Evolutionary conservation across 2,888 invertebrate genomes (phyloP), one percentile per base, ranked within the genome.

Genomic region (Tetropium fuscum): DNA sequence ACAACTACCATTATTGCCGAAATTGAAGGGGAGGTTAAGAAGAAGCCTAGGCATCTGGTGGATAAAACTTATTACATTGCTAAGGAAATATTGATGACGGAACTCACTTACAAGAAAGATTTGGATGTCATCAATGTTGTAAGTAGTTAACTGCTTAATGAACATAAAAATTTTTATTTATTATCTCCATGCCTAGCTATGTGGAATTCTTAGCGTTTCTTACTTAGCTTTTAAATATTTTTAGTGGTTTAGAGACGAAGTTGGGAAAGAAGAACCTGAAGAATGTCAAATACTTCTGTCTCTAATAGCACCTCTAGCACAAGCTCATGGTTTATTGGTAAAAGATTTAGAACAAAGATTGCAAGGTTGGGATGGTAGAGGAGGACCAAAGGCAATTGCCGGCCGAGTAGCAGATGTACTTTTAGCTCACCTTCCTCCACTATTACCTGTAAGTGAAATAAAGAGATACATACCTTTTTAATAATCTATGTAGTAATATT

Each of bases 21-120:
- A 36, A 80, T 81, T 18, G 82, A 82, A 64, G 80, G 80, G 2
- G 81, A 81, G 63, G 75, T 79, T 6, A 81, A 80, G 64, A 81
- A 79, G 60, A 82, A 80, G 60, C 68, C 73, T 1, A 75, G 75
- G 63, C 69, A 72, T 59, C 58, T 63, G 11, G 66, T 74, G 1
- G 91, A 91, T 73, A 88, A 87, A 74, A 88, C 88, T 11, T 95
- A 94, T 81, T 95, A 90, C 80, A 89, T 95, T 68, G 91, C 93
- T 47, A 97, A 97, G 81, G 97, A 98, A 82, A 85, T 98, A 70
- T 85, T 97, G 53, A 96, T 96, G 94, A 97, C 97, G 0, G 97
- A 98, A 80, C 85, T 97, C 69, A 97, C 97, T 0, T 97, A 97
- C 81, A 94, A 94, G 77, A 93, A 95, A 75, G 97, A 98, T 80